Base-by-base conservation (phyloP, 1,140 invertebrate genomes). In the Conus ventricosus region DNA sequence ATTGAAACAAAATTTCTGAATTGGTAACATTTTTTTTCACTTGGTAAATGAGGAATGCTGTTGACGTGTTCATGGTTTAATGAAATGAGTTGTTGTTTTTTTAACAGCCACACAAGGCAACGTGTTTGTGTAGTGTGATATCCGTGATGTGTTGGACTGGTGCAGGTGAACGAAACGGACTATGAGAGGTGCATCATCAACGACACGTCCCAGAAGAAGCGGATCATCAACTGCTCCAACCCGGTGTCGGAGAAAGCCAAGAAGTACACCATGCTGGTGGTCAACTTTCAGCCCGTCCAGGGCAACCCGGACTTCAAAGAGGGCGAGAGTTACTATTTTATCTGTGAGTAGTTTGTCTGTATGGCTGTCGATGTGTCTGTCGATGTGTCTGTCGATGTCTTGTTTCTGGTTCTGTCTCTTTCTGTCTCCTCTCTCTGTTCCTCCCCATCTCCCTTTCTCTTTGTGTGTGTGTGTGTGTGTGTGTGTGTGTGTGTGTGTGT, bases 141-240 rank as follows among this genome's bases (percentile, higher is more conserved):
- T 39, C 39, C 39, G 39, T 39, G 39, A 39, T 39, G 39, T 39
- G 39, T 39, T 39, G 39, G 39, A 39, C 0, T 3, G 39, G 23
- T 88, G 17, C 84, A 90, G 90, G 90, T 90, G 39, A 60, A 88
- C 55, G 81, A 89, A 80, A 53, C 51, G 81, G 84, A 88, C 55
- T 90, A 90, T 54, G 88, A 90, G 4, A 54, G n/a, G 17, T 90
- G 90, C 51, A 60, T 89, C 13, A 90, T 90, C 17, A 87, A 90
- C 63, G 82, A 89, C 54, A 87, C 84, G 13, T 27, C 53, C 5
- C 25, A 89, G 67, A 84, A 78, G 27, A 83, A 78, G 23, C 20
- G 55, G 23, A 88, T 90, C 55, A 20, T 90, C 54, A 90, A 90
- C 83, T 90, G 90, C 80, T 85, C 88, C 10, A 76, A 55, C 17